Base-by-base conservation (phyloP, 2,888 invertebrate species). In the Bimastos eiseni region DNA sequence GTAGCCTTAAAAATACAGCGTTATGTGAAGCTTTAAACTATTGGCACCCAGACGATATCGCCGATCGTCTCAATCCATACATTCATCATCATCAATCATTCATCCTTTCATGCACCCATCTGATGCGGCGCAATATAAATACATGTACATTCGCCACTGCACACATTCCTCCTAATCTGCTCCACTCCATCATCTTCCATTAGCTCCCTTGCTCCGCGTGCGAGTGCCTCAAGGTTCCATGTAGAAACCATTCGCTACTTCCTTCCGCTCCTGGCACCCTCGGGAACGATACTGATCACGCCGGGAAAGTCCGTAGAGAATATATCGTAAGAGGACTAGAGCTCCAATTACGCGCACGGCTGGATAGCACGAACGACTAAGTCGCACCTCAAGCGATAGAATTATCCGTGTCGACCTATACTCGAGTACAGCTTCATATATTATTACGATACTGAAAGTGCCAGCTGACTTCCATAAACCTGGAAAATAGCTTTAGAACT, bases 171-270 rank as follows among this genome's bases (percentile, higher is more conserved):
- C 24, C 49, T 49, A 21, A 24, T 49, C 49, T 5, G 5, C 30
- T 30, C 70, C 70, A 70, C n/a, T 70, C 70, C 70, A n/a, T 70
- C 70, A 70, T 70, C n/a, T n/a, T 70, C 70, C 70, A 70, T 70
- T 70, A 70, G n/a, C 30, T 6, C n/a, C n/a, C 55, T 11, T 8
- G 70, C 70, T 70, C n/a, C 70, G 70, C 70, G 8, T n/a, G 30
- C 70, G 6, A 70, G 70, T 8, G 70, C n/a, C 55, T 24, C 70
- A 70, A 70, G n/a, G 70, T 17, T 30, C 30, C n/a, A 8, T n/a
- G 70, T 70, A n/a, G 30, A 70, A 70, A 70, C 70, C 70, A n/a
- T 13, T 70, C 70, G 70, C 70, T 30, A n/a, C 70, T 30, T 70
- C 70, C 70, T 70, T 70, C 70, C 70, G 70, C 8, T n/a, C 11